phyloP scores from a whole-genome alignment of 2,888 invertebrate species.

The Morinoia aosen region DNA sequence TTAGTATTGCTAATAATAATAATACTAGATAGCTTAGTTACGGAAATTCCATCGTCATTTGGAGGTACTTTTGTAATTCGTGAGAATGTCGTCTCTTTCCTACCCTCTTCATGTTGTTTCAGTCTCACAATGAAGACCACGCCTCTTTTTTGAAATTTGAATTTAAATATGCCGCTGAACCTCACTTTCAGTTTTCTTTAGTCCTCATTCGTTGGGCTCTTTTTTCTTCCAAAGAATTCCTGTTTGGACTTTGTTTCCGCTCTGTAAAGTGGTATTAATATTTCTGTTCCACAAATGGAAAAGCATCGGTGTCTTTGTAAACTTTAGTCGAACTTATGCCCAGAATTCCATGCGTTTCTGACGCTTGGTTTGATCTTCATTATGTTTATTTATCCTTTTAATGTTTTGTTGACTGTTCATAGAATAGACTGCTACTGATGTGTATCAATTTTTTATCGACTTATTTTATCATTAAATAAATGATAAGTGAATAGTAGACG shows the following conservation, averaged over 20 bases:
- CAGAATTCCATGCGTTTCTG: background rate
- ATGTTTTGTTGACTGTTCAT: conserved; percentile 52
- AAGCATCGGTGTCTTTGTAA: background rate
- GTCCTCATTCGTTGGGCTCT: background rate
- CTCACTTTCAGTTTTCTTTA: background rate
- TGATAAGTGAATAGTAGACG: conserved; percentile 28
- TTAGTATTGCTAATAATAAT: conserved; percentile 33
- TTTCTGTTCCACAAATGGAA: background rate
- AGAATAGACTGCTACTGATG: conserved; percentile 52
- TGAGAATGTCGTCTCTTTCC: background rate
- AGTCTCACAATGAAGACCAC: background rate
- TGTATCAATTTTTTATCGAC: conserved; percentile 55
- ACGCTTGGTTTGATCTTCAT: conserved; percentile 42
- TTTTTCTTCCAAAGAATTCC: background rate
- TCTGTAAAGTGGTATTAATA: background rate
- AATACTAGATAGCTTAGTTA: conserved; percentile 40
- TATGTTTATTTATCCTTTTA: conserved; percentile 44
- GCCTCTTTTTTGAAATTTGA: background rate
- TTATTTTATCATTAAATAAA: conserved; percentile 55
- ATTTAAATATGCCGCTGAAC: background rate
- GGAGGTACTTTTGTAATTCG: conserved; percentile 27
- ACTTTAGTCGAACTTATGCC: background rate
- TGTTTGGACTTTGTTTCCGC: conserved; percentile 24
- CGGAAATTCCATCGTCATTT: conserved; percentile 33
- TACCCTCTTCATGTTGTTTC: background rate